Base-by-base conservation (phyloP, 2,797 vertebrate genomes). In the Mormyrops attenuatus region DNA sequence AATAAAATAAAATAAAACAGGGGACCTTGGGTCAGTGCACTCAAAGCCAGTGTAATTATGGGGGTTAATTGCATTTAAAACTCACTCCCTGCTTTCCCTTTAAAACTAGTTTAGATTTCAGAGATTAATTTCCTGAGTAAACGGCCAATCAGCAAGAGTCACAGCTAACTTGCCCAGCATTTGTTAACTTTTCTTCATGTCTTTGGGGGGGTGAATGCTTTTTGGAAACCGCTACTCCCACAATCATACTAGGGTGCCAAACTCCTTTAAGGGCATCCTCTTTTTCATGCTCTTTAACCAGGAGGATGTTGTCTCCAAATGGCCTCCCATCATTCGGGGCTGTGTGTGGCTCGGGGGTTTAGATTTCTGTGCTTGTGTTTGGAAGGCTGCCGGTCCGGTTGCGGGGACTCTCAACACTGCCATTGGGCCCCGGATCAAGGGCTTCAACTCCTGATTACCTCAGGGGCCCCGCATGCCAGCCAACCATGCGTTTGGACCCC, bases 31-130 rank as follows among this genome's bases (percentile, higher is more conserved):
- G 34, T 22, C 49, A 7, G 26, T 34, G 69, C 50, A 82, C 34
- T 57, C 50, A 44, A 4, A 47, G 73, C 20, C 49, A 77, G 47
- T 77, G 66, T 55, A 89, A 84, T 89, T 89, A 53, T 6, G 15
- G 9, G 30, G 47, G 66, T 41, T 80, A 85, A 89, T 85, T 89
- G 88, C 88, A 4, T 63, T 89, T 66, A 30, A 85, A 49, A 30
- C 26, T 0, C 38, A 88, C 11, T 47, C 22, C 13, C 17, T 38
- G 85, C 8, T 34, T 53, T 87, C 5, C 52, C 8, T 57, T 38
- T 13, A 38, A 47, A 5, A 53, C 13, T 41, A 55, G 5, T 34
- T 7, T 38, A 30, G 50, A 52, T 85, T 85, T 22, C 73, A 34
- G n/a, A 63, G n/a, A 30, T 34, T 77, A 17, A 34, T 38, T 30